Evolutionary conservation across 2,888 invertebrate species (phyloP).

Genomic region (Oscheius sp.): DNA sequence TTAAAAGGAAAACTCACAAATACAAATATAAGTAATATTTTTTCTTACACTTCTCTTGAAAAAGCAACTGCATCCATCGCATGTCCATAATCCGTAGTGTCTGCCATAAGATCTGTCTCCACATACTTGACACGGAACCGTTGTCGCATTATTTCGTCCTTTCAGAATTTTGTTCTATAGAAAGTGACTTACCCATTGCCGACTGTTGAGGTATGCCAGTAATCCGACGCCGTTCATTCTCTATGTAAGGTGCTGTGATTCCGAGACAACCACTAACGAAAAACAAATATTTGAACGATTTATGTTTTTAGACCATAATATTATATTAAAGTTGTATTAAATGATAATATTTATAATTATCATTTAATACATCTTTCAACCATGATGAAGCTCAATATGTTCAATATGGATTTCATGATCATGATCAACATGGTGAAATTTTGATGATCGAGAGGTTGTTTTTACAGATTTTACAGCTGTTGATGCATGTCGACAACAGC

Average conservation of each 20-base stretch:
- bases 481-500: too few species aligned
- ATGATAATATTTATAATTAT: too few species aligned
- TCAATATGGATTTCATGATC: too few species aligned
- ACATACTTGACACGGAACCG: constrained; percentile 79
- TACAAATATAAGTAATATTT: constrained; percentile 47
- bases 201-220: background rate
- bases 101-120: constrained; percentile 80
- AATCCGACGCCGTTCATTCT: background rate
- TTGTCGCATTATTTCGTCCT: constrained; percentile 37
- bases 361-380: too few species aligned
- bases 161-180: background rate
- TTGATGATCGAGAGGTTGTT: too few species aligned
- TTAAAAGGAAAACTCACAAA: constrained; percentile 35
- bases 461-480: too few species aligned
- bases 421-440: too few species aligned
- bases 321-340: too few species aligned
- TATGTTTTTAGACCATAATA: too few species aligned
- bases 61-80: constrained; percentile 89
- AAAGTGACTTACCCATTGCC: constrained; percentile 14
- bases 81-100: constrained; percentile 82
- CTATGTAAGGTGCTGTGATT: constrained; percentile 26
- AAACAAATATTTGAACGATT: constrained; percentile 7
- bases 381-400: too few species aligned
- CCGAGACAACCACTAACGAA: constrained; percentile 26
- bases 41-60: constrained; percentile 79